These are phyloP conservation scores for Tachyglossus aculeatus DNA, from an alignment of 2,797 vertebrate genomes.

Conservation along the genomic window DNA sequence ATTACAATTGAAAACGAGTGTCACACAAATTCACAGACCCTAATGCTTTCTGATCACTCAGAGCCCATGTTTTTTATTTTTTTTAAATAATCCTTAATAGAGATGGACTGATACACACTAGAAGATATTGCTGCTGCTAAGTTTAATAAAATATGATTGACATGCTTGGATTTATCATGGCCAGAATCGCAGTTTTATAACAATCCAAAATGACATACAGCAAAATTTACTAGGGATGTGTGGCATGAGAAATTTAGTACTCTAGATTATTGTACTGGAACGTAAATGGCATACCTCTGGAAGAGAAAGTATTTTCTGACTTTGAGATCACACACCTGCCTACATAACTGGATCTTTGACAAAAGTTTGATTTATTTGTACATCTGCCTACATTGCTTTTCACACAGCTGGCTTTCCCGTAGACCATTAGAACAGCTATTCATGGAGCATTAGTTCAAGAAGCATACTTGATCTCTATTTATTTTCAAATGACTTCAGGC, in stretches of 20 bases:
- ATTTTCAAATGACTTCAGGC: not conserved
- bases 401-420: not conserved
- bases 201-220: conserved; percentile 55
- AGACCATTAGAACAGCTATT: not conserved
- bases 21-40: conserved; percentile 35
- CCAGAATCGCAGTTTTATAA: conserved; percentile 63
- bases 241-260: not conserved
- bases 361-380: not conserved
- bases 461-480: not conserved
- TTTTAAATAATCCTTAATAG: conserved; percentile 66
- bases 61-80: too few species aligned
- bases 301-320: not conserved
- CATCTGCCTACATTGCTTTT: not conserved
- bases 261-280: conserved; percentile 7
- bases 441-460: not conserved
- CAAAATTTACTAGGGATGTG: conserved; percentile 27
- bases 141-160: conserved; percentile 78
- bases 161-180: conserved; percentile 67
- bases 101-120: conserved; percentile 67
- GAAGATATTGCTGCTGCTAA: conserved; percentile 63
- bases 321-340: not conserved
- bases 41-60: conserved; percentile 56
- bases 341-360: not conserved
- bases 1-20: conserved; percentile 43
- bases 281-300: not conserved